Conservation (phyloP, 2,888 invertebrate species). For the Schizaphis graminum region DNA sequence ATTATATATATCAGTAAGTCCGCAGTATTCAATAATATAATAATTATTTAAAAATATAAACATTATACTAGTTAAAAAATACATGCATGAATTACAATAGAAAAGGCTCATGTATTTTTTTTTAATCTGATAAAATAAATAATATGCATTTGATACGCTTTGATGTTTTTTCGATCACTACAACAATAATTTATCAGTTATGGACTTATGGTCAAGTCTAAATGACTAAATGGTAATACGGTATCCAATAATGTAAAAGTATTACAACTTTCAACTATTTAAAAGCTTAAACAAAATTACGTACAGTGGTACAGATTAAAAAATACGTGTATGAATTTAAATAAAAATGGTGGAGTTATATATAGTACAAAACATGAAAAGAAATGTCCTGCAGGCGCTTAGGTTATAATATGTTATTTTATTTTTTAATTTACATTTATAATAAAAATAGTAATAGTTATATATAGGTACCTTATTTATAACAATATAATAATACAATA, state of each 20-base stretch:
- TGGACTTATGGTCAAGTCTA: neutral
- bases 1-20: neutral
- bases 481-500: neutral
- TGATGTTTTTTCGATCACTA: neutral
- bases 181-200: neutral
- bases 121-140: constrained; percentile 3
- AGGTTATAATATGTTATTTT: neutral
- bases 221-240: too few relatives aligned
- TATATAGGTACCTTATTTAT: too few relatives aligned
- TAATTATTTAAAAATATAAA: neutral
- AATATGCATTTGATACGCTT: neutral
- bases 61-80: neutral
- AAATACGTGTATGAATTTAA: neutral
- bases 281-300: neutral
- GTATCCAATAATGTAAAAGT: neutral
- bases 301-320: neutral
- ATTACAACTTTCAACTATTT: neutral
- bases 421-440: neutral
- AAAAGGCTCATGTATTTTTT: neutral
- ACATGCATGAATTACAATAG: too few relatives aligned
- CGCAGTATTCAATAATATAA: neutral
- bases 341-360: neutral
- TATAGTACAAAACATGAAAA: neutral
- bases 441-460: too few relatives aligned
- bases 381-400: neutral